Evolutionary conservation across 2,113 vertebrate genomes (phyloP), one percentile per base, ranked within the genome.

Genomic region (Barnardius zonarius): DNA sequence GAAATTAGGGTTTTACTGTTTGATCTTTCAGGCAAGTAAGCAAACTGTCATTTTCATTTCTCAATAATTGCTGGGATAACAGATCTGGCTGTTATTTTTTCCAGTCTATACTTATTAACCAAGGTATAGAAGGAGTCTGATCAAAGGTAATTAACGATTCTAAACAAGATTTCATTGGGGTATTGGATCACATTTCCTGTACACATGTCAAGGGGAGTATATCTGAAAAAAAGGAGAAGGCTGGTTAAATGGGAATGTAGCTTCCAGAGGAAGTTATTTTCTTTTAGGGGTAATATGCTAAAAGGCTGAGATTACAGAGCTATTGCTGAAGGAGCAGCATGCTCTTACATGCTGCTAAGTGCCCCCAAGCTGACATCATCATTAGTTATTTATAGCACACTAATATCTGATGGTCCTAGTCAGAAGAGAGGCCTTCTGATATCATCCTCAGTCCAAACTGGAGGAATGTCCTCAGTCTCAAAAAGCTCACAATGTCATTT

Each of bases 1-100:
- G 74, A 93, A 97, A 97, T 94, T 86, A 96, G 89, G 64, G 72
- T 46, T 96, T 94, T 93, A 78, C 86, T 88, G 86, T 96, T 97
- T 96, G 95, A 95, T 97, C 93, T 92, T 96, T 95, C 92, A 94
- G 87, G 91, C 92, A 96, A 96, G 95, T 96, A 97, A 97, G 96
- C 95, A 97, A 96, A 97, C 93, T 96, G 96, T 97, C 97, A 93
- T 84, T 97, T 97, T 96, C 16, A 0, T 95, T 97, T 96, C 87
- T 62, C 86, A 83, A 17, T 97, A 96, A 97, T 96, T 95, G 93
- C 80, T 92, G 62, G 87, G 81, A 96, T 94, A 97, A 93, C 93
- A 92, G 82, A 95, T 89, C 76, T 93, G 87, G 61, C 74, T 37
- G 35, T 93, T 96, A 88, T 90, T 94, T 90, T 84, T 92, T 90